Evolutionary conservation across 2,113 vertebrate species (phyloP).

Genomic region (Pachyramphus minor): DNA sequence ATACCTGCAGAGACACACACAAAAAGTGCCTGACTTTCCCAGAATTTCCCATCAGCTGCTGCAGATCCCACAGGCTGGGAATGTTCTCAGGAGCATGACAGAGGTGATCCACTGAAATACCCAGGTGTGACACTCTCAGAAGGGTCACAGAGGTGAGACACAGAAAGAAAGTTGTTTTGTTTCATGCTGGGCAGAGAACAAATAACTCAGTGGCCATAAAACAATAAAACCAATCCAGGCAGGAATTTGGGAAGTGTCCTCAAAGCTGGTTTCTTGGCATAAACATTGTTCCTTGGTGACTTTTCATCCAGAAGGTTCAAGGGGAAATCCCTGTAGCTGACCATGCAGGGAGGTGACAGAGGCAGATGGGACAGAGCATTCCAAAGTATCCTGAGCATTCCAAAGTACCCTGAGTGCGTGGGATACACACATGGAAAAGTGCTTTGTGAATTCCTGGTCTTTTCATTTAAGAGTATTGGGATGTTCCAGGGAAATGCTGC

Average conservation of each 20-base stretch:
- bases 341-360: neutral
- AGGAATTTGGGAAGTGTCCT: neutral
- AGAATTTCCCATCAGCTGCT: neutral
- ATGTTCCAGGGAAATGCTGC: neutral
- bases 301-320: neutral
- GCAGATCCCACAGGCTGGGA: neutral
- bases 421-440: neutral
- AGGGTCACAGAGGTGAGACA: rapidly evolving
- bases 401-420: neutral
- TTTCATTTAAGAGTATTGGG: neutral
- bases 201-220: neutral
- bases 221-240: neutral
- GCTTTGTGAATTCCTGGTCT: rapidly evolving
- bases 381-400: neutral
- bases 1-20: rapidly evolving
- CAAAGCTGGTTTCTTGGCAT: neutral
- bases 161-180: neutral
- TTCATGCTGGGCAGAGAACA: neutral
- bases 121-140: neutral
- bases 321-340: neutral
- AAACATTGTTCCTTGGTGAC: rapidly evolving
- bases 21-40: neutral
- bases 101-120: neutral
- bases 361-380: neutral
- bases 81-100: rapidly evolving